Base-by-base conservation (phyloP, 2,797 vertebrate species). In the Dromococcyx pavoninus region DNA sequence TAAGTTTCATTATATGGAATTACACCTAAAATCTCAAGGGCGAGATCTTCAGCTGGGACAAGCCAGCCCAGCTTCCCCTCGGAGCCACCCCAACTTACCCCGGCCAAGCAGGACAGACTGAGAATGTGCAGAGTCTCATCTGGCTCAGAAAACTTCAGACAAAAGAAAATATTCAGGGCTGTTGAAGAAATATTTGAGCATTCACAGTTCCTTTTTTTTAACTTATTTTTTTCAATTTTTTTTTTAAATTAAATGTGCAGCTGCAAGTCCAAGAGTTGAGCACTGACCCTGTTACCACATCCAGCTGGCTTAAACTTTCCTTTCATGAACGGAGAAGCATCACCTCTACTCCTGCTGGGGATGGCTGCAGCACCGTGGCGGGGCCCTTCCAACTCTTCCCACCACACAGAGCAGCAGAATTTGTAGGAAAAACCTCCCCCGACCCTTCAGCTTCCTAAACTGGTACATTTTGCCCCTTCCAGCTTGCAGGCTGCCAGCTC, bases 1-100 rank as follows among this genome's bases (percentile, higher is more conserved):
- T 95, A 93, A 78, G 82, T 93, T 96, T 97, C 94, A 95, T 97
- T 97, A 86, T 46, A 92, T 6, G 33, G 91, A 97, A 96, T 94
- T 95, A 83, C 86, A 95, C 91, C 95, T 93, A 88, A 88, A 96
- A 96, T 95, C 95, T 93, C 81, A 53, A 80, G 62, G 50, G 73
- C 4, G 4, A 91, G 76, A 87, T 90, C 50, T 91, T 79, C 89
- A 93, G 72, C 92, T 86, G 81, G 85, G 86, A 81, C 72, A 79
- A 89, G 90, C 35, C 54, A 90, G 61, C 32, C 39, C 46, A 87
- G 56, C 65, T 75, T 46, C 76, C 30, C 78, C 53, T 39, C 4
- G 3, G 72, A 76, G 60, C 56, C 0, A 2, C 74, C 39, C 30
- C 37, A 64, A 9, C 14, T 74, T 32, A 67, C 22, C 70, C 25